These are phyloP conservation scores for Sitta europaea DNA, from an alignment of 2,113 vertebrate genomes.

Conservation along the genomic window DNA sequence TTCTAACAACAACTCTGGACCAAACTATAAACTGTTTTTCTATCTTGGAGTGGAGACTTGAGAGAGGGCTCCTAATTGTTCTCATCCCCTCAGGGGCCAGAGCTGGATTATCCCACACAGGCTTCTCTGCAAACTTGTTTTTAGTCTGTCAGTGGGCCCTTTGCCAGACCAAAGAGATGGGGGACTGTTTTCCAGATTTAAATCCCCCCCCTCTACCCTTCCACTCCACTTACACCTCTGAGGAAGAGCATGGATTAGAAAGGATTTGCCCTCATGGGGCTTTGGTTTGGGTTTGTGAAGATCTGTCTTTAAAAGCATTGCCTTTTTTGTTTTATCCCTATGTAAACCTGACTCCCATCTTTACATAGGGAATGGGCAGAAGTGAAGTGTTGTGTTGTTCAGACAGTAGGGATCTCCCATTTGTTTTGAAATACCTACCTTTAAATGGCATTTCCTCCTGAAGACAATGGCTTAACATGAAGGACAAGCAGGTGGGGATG, in stretches of 20 bases:
- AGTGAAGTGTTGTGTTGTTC: not conserved
- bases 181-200: conserved; percentile 38
- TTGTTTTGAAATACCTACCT: not conserved
- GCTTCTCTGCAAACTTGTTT: conserved; percentile 32
- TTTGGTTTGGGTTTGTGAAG: conserved; percentile 19
- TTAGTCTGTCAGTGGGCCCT: conserved; percentile 3
- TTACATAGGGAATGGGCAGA: not conserved
- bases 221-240: conserved; percentile 32
- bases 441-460: not conserved
- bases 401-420: not conserved
- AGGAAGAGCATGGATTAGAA: conserved; percentile 43
- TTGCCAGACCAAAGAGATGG: conserved; percentile 7
- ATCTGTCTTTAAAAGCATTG: conserved; percentile 43
- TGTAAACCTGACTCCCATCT: not conserved
- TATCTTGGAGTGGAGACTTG: conserved; percentile 57
- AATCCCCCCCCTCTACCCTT: not conserved
- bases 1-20: conserved; percentile 52
- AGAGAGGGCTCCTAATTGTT: conserved; percentile 57
- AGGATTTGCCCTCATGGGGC: conserved; percentile 15
- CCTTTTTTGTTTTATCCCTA: not conserved
- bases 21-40: conserved; percentile 58
- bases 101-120: conserved; percentile 50
- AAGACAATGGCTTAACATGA: not conserved
- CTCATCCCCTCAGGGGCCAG: conserved; percentile 26
- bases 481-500: not conserved